Conservation (phyloP, 2,888 invertebrate genomes). For the Panopea generosa region DNA sequence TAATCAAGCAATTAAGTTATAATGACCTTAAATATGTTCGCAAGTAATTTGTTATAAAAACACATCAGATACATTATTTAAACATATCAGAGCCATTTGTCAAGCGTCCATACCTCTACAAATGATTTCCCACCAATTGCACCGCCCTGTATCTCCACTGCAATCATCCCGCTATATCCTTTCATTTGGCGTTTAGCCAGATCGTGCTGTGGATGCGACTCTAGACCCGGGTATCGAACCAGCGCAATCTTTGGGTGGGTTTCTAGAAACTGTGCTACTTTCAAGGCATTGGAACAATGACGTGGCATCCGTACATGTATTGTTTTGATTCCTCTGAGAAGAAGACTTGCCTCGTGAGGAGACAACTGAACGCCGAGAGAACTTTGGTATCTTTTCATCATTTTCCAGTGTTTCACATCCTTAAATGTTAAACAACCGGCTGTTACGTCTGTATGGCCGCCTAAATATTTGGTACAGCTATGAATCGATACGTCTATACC, state of each 20-base stretch:
- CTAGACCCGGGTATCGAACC: conserved; percentile 92
- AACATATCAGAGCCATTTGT: too few relatives aligned
- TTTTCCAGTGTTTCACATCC: conserved; percentile 77
- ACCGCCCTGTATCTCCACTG: conserved; percentile 94
- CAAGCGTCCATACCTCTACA: conserved; percentile 78
- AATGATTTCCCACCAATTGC: conserved; percentile 91
- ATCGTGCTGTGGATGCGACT: conserved; percentile 79
- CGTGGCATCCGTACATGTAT: conserved; percentile 95
- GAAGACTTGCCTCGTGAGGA: conserved; percentile 74
- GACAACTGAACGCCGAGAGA: conserved; percentile 76
- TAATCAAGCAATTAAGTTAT: too few relatives aligned
- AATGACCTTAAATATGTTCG: too few relatives aligned
- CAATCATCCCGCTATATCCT: conserved; percentile 96
- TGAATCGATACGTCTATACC: conserved; percentile 84
- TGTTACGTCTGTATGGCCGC: conserved; percentile 85
- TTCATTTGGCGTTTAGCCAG: conserved; percentile 89
- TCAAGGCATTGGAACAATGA: conserved; percentile 92
- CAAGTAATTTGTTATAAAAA: too few relatives aligned
- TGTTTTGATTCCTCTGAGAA: conserved; percentile 92
- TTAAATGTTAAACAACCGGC: conserved; percentile 82
- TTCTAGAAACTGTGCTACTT: conserved; percentile 93
- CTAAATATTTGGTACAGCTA: conserved; percentile 85
- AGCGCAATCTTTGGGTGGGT: conserved; percentile 89
- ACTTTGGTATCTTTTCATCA: conserved; percentile 72
- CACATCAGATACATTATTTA: too few relatives aligned